phyloP scores from a whole-genome alignment of 2,888 invertebrate species.

The Drosophila mimetica region DNA sequence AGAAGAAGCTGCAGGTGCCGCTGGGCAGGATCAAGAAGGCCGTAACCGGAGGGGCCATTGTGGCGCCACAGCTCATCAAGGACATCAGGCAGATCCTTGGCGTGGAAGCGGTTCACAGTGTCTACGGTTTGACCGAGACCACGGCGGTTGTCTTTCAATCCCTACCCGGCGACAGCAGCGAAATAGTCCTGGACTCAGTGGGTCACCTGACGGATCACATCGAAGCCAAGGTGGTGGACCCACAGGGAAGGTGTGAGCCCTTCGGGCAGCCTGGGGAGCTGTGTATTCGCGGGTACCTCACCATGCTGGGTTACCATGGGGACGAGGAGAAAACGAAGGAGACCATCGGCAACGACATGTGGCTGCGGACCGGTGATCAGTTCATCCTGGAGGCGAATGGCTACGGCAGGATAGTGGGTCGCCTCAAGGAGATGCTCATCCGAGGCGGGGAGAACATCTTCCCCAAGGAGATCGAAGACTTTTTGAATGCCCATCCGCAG shows the following conservation, averaged over 20 bases:
- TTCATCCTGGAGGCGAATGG: conserved; percentile 88
- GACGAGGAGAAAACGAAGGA: conserved; percentile 90
- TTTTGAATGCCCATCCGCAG: conserved; percentile 88
- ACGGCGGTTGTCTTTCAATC: conserved; percentile 86
- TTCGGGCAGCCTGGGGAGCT: conserved; percentile 90
- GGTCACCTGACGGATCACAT: conserved; percentile 86
- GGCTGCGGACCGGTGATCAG: conserved; percentile 89
- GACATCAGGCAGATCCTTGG: conserved; percentile 85
- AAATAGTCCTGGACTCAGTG: conserved; percentile 85
- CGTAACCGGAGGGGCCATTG: conserved; percentile 90
- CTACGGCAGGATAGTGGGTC: conserved; percentile 88
- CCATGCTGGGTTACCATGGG: conserved; percentile 91
- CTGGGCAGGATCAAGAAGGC: conserved; percentile 86
- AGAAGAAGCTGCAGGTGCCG: conserved; percentile 84
- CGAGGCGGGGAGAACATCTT: conserved; percentile 93
- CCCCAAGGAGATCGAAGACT: conserved; percentile 91
- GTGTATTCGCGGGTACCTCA: conserved; percentile 88
- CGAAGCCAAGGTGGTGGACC: conserved; percentile 87
- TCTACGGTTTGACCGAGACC: conserved; percentile 87
- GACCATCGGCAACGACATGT: conserved; percentile 87
- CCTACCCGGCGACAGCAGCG: conserved; percentile 84
- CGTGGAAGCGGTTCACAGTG: conserved; percentile 85
- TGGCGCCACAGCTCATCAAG: conserved; percentile 87
- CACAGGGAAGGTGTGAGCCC: conserved; percentile 87
- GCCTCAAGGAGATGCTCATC: conserved; percentile 91